These are phyloP conservation scores for Sebastolobus alascanus DNA, from an alignment of 2,797 vertebrate genomes.

Conservation along the genomic window DNA sequence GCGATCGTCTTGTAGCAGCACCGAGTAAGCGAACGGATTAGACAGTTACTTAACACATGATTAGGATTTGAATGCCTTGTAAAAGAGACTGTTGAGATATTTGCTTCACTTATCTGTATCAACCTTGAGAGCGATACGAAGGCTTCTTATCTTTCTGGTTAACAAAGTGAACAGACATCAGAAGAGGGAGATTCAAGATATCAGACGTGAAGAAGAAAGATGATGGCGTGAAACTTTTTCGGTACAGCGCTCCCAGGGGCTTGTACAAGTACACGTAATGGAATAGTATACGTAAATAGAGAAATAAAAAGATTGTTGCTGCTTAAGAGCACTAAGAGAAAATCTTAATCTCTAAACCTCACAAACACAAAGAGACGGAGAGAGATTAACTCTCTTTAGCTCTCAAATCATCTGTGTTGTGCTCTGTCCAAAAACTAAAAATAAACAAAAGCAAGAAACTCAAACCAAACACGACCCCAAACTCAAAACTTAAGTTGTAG, in stretches of 20 bases:
- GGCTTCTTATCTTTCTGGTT: conserved; percentile 13
- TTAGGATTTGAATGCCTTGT: conserved; percentile 21
- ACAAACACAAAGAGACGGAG: conserved; percentile 33
- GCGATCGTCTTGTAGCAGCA: neutral
- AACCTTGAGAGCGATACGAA: conserved; percentile 27
- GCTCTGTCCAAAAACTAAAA: conserved; percentile 27
- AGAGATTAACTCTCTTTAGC: conserved; percentile 48
- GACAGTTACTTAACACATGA: conserved; percentile 13
- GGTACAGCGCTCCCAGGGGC: neutral
- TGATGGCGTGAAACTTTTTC: neutral
- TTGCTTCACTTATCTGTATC: conserved; percentile 30
- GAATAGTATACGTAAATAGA: conserved; percentile 1
- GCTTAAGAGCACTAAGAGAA: conserved; percentile 10
- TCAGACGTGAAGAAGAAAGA: conserved; percentile 3
- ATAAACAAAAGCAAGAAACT: conserved; percentile 40
- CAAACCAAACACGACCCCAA: conserved; percentile 14
- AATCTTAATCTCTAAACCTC: conserved; percentile 37
- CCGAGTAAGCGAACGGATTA: neutral
- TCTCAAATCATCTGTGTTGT: conserved; percentile 39
- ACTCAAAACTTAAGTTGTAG: conserved; percentile 48
- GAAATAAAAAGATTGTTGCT: neutral
- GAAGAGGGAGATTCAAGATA: conserved; percentile 18
- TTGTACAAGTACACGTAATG: neutral
- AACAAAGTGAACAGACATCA: conserved; percentile 32
- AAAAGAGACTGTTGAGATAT: conserved; percentile 20